These are phyloP conservation scores for Radopholus similis DNA, from an alignment of 1,140 invertebrate species.

Conservation along the genomic window DNA sequence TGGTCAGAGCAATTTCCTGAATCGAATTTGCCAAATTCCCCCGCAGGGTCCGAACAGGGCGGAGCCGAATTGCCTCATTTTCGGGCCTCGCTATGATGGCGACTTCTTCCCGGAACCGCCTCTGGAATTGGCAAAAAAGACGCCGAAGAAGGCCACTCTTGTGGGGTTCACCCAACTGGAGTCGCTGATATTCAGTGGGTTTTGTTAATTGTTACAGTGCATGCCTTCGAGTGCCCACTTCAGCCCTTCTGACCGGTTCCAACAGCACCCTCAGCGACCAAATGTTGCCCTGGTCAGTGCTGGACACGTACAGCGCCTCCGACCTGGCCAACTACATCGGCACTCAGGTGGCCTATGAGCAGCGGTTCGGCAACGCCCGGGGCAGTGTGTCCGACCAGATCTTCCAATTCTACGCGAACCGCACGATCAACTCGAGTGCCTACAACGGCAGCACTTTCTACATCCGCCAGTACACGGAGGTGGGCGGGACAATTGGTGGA, in stretches of 20 bases:
- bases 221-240: neutral
- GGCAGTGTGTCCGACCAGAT: slow-evolving; percentile 17
- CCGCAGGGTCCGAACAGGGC: neutral
- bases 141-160: slow-evolving; percentile 25
- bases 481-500: slow-evolving; percentile 18
- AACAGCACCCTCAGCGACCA: slow-evolving; percentile 27
- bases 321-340: slow-evolving; percentile 9
- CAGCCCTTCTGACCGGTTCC: slow-evolving; percentile 17
- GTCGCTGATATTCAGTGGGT: slow-evolving; percentile 26
- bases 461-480: slow-evolving; percentile 30
- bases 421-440: neutral
- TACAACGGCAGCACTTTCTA: slow-evolving; percentile 23
- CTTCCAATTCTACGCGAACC: slow-evolving; percentile 25
- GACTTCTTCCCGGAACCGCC: slow-evolving; percentile 26
- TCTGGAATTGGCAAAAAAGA: slow-evolving; percentile 20
- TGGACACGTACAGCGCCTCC: neutral
- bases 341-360: neutral
- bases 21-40: neutral
- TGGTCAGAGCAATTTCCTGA: neutral
- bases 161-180: slow-evolving; percentile 33
- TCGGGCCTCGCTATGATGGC: slow-evolving; percentile 33
- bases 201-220: too few species aligned
- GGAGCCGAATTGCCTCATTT: slow-evolving; percentile 23
- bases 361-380: slow-evolving; percentile 12
- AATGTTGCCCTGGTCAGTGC: slow-evolving; percentile 9